A percentile compares a stretch with the other conserved stretches of the same genome.
Conservation (phyloP, 2,888 invertebrate species). For the Chymomyza caudatula region DNA sequence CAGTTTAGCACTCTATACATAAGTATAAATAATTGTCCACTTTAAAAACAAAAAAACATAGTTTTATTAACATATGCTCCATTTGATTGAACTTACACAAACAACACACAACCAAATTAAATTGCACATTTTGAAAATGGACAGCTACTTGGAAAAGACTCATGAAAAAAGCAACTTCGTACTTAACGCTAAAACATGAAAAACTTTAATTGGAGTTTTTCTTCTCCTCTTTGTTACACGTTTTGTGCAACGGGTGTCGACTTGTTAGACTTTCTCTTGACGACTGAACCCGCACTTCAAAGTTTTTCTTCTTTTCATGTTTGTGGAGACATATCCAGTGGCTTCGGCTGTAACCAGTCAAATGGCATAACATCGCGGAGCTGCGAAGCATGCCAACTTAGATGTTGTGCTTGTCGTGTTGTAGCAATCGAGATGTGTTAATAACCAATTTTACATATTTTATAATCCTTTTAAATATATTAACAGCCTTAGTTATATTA, state of each 20-base stretch:
- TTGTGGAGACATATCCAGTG: constrained; percentile 13
- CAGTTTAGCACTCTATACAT: too few relatives aligned
- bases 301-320: constrained; percentile 77
- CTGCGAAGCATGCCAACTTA: constrained; percentile 22
- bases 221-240: constrained; percentile 19
- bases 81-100: constrained; percentile 56
- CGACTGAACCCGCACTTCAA: constrained; percentile 75
- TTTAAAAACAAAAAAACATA: too few relatives aligned
- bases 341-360: constrained; percentile 42
- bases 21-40: too few relatives aligned
- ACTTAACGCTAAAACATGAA: constrained; percentile 9
- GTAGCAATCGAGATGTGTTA: too few relatives aligned
- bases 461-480: too few relatives aligned
- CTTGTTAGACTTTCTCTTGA: constrained; percentile 76
- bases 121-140: constrained; percentile 43
- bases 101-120: constrained; percentile 39
- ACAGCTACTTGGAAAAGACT: constrained; percentile 7
- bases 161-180: constrained; percentile 19
- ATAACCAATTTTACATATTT: too few relatives aligned
- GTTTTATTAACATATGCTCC: constrained; percentile 1
- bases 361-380: constrained; percentile 2
- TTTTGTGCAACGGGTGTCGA: constrained; percentile 39
- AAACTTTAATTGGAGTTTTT: constrained; percentile 43
- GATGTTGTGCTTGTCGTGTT: constrained; percentile 6
- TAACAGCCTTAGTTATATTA: neutral